phyloP scores from a whole-genome alignment of 2,888 invertebrate genomes.

The Onchidella celtica region DNA sequence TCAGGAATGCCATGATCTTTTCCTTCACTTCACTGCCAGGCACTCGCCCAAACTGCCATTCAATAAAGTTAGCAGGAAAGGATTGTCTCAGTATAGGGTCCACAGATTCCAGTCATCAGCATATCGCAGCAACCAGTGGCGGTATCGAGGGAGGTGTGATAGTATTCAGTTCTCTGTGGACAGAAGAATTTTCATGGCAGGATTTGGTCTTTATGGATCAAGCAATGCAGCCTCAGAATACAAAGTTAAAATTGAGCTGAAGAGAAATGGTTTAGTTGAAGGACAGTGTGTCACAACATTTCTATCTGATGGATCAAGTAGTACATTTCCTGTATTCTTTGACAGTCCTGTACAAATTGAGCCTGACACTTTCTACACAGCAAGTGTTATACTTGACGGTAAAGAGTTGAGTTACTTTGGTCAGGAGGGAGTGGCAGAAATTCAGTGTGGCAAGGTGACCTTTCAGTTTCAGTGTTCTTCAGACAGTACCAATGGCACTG shows the following conservation, averaged over 20 bases:
- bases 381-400: conserved; percentile 96
- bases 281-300: conserved; percentile 96
- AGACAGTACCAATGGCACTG: conserved; percentile 98
- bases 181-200: conserved; percentile 95
- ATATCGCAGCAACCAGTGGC: conserved; percentile 97
- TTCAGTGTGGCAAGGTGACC: conserved; percentile 91
- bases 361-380: conserved; percentile 95
- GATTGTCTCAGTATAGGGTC: conserved; percentile 95
- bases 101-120: conserved; percentile 98
- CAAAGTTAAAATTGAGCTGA: conserved; percentile 92
- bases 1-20: conserved; percentile 96
- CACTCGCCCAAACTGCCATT: conserved; percentile 91
- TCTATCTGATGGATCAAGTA: conserved; percentile 97
- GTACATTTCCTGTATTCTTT: conserved; percentile 94
- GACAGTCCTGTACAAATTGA: conserved; percentile 91
- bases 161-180: conserved; percentile 98
- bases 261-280: conserved; percentile 90
- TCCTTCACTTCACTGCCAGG: conserved; percentile 95
- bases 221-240: conserved; percentile 97
- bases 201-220: conserved; percentile 97
- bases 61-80: conserved; percentile 90
- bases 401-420: conserved; percentile 97
- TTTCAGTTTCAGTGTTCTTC: conserved; percentile 99
- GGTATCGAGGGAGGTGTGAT: conserved; percentile 96
- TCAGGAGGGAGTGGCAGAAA: conserved; percentile 97